Conservation (phyloP, 1,140 invertebrate species). For the Parapsyche elsis region DNA sequence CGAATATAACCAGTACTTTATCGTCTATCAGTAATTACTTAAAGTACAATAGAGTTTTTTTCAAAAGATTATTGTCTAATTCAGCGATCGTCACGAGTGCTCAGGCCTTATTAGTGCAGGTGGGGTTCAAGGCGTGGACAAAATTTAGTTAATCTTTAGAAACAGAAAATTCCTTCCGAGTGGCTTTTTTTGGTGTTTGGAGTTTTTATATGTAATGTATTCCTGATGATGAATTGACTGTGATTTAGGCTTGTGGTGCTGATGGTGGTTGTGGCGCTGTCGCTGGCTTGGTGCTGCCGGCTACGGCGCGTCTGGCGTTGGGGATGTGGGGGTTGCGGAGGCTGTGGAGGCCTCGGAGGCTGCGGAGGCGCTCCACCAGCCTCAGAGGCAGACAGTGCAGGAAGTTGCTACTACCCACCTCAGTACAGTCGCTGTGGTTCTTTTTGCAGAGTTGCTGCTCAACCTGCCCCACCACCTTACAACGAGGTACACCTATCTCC, state of each 20-base stretch:
- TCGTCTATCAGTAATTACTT: too few species aligned
- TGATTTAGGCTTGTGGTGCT: constrained; percentile 58
- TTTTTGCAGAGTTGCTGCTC: constrained; percentile 80
- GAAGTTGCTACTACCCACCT: constrained; percentile 80
- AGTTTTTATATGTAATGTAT: too few species aligned
- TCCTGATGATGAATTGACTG: too few species aligned
- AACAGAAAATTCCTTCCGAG: too few species aligned
- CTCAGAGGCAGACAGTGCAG: constrained; percentile 78
- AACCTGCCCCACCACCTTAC: constrained; percentile 82
- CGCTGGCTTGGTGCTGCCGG: constrained; percentile 74
- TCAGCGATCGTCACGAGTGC: too few species aligned
- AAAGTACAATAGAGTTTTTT: too few species aligned
- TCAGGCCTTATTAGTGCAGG: too few species aligned
- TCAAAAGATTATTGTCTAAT: too few species aligned
- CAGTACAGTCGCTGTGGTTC: constrained; percentile 83
- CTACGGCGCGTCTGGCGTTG: constrained; percentile 69
- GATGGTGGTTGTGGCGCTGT: constrained; percentile 70
- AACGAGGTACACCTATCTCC: constrained; percentile 83
- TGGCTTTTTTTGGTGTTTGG: too few species aligned
- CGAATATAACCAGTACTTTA: too few species aligned
- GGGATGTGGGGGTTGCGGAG: constrained; percentile 60
- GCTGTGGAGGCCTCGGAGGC: constrained; percentile 59
- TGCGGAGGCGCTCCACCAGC: constrained; percentile 62
- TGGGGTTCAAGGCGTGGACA: too few species aligned
- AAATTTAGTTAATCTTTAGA: too few species aligned